Conservation (phyloP, 2,113 vertebrate species). For the Hippopotamus amphibius region DNA sequence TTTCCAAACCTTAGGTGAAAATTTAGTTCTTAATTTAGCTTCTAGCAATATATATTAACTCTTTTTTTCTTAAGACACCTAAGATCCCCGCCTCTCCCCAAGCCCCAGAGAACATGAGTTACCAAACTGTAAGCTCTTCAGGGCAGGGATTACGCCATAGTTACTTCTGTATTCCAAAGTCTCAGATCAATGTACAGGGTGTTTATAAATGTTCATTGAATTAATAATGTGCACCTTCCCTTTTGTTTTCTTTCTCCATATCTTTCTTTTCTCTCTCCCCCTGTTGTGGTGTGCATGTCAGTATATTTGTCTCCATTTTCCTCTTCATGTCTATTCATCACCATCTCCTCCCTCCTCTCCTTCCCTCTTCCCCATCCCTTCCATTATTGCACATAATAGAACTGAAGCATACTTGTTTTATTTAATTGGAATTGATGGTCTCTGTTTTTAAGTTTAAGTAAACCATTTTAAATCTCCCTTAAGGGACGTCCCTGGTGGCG, state of each 20-base stretch:
- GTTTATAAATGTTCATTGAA: not conserved
- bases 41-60: conserved; percentile 21
- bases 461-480: not conserved
- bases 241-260: not conserved
- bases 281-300: not conserved
- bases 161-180: conserved; percentile 2
- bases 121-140: not conserved
- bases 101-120: not conserved
- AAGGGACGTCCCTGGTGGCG: not conserved
- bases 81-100: not conserved
- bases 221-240: not conserved
- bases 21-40: not conserved
- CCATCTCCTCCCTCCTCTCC: not conserved
- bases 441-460: not conserved
- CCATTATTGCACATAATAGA: not conserved
- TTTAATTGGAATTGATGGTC: not conserved
- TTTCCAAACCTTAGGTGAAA: not conserved
- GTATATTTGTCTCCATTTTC: not conserved
- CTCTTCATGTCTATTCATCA: not conserved
- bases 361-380: not conserved
- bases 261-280: not conserved
- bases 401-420: not conserved
- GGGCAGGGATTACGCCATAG: not conserved
- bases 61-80: not conserved
- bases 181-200: not conserved